These are phyloP conservation scores for Myrmophylax atrothorax DNA, from an alignment of 2,113 vertebrate genomes.

Conservation along the genomic window DNA sequence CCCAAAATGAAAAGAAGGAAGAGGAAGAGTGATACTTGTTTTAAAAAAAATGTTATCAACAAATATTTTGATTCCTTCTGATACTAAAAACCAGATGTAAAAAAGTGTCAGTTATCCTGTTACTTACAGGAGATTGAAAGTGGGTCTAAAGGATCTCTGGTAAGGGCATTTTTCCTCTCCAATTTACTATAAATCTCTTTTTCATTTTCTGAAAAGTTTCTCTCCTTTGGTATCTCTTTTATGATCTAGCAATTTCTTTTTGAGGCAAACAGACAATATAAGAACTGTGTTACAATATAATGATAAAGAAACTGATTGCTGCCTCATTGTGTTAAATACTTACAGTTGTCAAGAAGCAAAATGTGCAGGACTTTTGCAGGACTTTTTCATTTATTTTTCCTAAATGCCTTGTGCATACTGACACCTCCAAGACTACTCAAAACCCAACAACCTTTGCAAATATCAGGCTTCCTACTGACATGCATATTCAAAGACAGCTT, in stretches of 20 bases:
- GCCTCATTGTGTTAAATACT: neutral
- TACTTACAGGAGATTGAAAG: neutral
- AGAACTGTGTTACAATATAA: neutral
- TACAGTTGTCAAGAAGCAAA: neutral
- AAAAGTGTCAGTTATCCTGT: neutral
- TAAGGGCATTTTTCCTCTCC: neutral
- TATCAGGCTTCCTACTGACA: neutral
- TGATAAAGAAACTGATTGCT: neutral
- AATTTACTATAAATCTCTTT: neutral
- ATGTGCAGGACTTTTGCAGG: neutral
- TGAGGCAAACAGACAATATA: neutral
- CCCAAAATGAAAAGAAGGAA: neutral
- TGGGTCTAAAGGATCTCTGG: neutral
- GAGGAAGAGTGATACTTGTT: neutral
- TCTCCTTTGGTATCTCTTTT: neutral
- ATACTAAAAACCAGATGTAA: neutral
- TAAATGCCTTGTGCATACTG: neutral
- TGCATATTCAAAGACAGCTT: neutral
- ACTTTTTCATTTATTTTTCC: neutral
- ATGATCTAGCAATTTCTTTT: neutral
- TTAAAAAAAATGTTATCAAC: neutral
- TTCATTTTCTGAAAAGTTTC: neutral
- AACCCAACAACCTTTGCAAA: neutral
- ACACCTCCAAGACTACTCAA: neutral
- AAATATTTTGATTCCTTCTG: neutral